Conservation (phyloP, 2,888 invertebrate genomes). For the Nemotelus nigrinus region DNA sequence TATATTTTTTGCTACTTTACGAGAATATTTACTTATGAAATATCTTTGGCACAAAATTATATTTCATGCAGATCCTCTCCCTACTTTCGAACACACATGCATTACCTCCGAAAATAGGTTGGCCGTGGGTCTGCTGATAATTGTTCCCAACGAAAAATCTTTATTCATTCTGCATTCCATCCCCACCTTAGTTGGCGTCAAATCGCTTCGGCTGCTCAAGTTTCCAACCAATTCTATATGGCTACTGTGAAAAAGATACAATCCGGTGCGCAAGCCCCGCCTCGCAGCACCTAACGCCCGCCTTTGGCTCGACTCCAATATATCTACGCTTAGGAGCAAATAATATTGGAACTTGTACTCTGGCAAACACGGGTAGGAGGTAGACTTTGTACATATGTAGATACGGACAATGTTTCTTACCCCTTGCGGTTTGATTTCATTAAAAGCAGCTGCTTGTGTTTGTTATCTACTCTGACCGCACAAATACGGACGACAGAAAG, state of each 20-base stretch:
- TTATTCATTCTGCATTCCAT: not conserved
- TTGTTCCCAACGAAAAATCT: no score
- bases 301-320: not conserved
- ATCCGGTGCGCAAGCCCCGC: not conserved
- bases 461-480: constrained; percentile 21
- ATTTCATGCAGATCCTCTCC: not conserved
- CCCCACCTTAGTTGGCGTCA: constrained; percentile 15
- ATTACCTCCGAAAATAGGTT: not conserved
- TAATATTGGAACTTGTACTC: not conserved
- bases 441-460: constrained; percentile 40
- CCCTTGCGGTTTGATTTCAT: constrained; percentile 33
- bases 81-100: not conserved
- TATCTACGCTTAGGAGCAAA: constrained; percentile 19
- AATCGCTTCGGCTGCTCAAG: not conserved
- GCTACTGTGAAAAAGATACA: not conserved
- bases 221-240: constrained; percentile 5
- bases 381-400: constrained; percentile 16
- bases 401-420: constrained; percentile 19
- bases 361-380: constrained; percentile 33
- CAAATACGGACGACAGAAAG: constrained; percentile 30
- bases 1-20: not conserved
- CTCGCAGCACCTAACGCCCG: not conserved
- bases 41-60: not conserved
- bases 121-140: not conserved
- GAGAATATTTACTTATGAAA: not conserved